These are phyloP conservation scores for Drosophila obscura DNA, from an alignment of 1,140 invertebrate genomes.

Conservation along the genomic window DNA sequence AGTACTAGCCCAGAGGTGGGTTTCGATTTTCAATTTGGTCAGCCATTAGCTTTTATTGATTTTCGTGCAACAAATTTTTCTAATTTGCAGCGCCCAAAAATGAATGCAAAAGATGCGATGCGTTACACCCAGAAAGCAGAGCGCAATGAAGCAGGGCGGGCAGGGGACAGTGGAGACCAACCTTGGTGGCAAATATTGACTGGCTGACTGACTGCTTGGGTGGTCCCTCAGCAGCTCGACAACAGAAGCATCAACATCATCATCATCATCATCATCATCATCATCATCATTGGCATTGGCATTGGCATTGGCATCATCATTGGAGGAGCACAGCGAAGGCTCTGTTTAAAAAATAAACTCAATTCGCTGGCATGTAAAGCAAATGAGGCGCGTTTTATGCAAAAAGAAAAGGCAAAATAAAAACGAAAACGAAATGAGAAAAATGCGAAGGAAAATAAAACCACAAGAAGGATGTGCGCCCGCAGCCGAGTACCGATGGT, in stretches of 20 bases:
- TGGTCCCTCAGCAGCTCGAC: constrained; percentile 43
- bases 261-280: too few species aligned
- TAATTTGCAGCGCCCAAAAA: constrained; percentile 67
- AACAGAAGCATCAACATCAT: constrained; percentile 17
- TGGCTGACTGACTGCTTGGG: constrained; percentile 38
- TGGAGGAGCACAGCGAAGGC: constrained; percentile 33
- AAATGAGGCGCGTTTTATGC: constrained; percentile 78
- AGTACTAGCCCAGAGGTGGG: constrained; percentile 19
- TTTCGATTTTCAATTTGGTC: constrained; percentile 55
- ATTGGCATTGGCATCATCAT: not conserved
- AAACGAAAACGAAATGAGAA: constrained; percentile 28
- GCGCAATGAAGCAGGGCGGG: not conserved
- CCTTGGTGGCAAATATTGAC: constrained; percentile 66
- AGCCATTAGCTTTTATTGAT: constrained; percentile 75
- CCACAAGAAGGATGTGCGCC: constrained; percentile 8
- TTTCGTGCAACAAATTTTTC: constrained; percentile 72
- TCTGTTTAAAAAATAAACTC: constrained; percentile 67
- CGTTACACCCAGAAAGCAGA: not conserved
- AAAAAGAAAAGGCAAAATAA: constrained; percentile 53
- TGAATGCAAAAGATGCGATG: constrained; percentile 39
- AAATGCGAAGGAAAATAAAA: constrained; percentile 4
- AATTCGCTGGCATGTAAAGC: constrained; percentile 73
- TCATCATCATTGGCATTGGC: constrained; percentile 2
- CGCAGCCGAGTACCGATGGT: not conserved
- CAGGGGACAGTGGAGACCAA: constrained; percentile 23